phyloP scores from a whole-genome alignment of 1,140 invertebrate species.

The Drosophila simulans region DNA sequence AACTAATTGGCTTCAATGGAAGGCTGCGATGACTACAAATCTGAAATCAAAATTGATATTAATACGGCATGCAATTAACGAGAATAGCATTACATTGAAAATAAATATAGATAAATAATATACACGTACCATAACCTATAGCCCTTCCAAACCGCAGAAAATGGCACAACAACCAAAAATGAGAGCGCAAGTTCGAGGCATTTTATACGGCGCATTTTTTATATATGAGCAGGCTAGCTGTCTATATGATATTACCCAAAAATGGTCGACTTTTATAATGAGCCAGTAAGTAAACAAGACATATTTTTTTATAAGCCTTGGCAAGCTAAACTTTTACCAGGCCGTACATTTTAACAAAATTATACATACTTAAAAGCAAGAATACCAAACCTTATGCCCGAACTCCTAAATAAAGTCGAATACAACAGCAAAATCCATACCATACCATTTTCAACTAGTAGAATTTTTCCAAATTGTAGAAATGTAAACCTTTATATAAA shows the following conservation, averaged over 20 bases:
- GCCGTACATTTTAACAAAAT: slow-evolving; percentile 76
- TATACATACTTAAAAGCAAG: slow-evolving; percentile 48
- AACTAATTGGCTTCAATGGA: slow-evolving; percentile 78
- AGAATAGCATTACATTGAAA: slow-evolving; percentile 51
- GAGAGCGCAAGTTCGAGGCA: slow-evolving; percentile 64
- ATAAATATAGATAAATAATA: slow-evolving; percentile 50
- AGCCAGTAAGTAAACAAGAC: slow-evolving; percentile 76
- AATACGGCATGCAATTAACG: slow-evolving; percentile 62
- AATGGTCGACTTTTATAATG: slow-evolving; percentile 77
- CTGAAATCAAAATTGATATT: slow-evolving; percentile 79
- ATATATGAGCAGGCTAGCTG: slow-evolving; percentile 72
- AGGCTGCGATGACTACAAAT: slow-evolving; percentile 72
- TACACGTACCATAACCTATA: slow-evolving; percentile 49
- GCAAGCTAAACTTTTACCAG: slow-evolving; percentile 73
- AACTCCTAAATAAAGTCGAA: slow-evolving; percentile 25
- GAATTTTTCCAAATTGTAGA: slow-evolving; percentile 80
- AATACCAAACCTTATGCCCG: slow-evolving; percentile 46
- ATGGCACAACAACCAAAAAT: slow-evolving; percentile 41
- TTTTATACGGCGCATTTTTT: slow-evolving; percentile 79
- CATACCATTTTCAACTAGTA: slow-evolving; percentile 69
- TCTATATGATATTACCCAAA: slow-evolving; percentile 66
- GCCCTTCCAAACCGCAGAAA: slow-evolving; percentile 50
- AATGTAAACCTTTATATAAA: slow-evolving; percentile 55
- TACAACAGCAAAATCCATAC: slow-evolving; percentile 36
- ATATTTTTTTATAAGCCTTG: slow-evolving; percentile 80